These are phyloP conservation scores for Oppia nitens DNA, from an alignment of 1,140 invertebrate species.

Conservation along the genomic window DNA sequence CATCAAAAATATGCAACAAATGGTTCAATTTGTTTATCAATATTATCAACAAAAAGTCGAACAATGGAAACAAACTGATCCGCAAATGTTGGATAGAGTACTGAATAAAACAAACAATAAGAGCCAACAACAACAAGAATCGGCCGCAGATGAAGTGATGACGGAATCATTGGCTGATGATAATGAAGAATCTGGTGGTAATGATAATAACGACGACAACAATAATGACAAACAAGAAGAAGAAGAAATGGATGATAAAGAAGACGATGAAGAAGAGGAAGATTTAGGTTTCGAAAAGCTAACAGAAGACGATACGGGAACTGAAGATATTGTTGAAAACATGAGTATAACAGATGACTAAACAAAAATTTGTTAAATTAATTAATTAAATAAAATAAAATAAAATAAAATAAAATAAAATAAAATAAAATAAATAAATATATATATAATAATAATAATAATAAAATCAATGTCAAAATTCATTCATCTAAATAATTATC, in stretches of 20 bases:
- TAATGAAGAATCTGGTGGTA: constrained; percentile 1
- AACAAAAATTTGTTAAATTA: no score
- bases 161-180: constrained; percentile 9
- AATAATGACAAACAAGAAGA: constrained; percentile 4
- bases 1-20: constrained; percentile 61
- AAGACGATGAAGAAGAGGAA: constrained; percentile 13
- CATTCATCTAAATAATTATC: no score
- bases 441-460: no score
- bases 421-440: no score
- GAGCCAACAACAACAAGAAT: no score
- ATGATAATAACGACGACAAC: neutral
- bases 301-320: constrained; percentile 15
- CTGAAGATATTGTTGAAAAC: constrained; percentile 10
- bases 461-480: no score
- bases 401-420: no score
- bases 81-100: constrained; percentile 7
- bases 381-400: no score
- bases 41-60: constrained; percentile 63
- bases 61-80: constrained; percentile 20
- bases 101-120: constrained; percentile 1
- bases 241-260: neutral
- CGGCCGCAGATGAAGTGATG: neutral
- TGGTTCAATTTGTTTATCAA: constrained; percentile 80
- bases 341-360: no score
- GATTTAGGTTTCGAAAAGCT: constrained; percentile 13